Base-by-base conservation (phyloP, 2,888 invertebrate species). In the Heliconius ethilla region DNA sequence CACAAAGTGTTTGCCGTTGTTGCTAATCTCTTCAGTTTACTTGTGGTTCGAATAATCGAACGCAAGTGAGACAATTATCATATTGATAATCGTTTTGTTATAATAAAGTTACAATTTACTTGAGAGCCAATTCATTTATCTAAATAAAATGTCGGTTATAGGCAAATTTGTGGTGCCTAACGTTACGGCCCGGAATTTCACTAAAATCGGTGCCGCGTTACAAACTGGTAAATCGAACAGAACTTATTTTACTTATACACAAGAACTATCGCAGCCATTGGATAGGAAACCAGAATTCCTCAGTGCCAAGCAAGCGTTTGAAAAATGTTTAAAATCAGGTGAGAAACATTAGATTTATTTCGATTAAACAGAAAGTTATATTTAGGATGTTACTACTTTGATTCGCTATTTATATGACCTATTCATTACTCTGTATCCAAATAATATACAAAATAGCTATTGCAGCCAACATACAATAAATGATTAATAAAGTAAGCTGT, bases 261-360 rank as follows among this genome's bases (percentile, higher is more conserved):
- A 96, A 82, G 98, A 98, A 89, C 96, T 98, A 67, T 96, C 97
- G 63, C 97, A 98, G 92, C 97, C 98, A 22, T 91, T 97, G 83
- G 95, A 96, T 51, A 95, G 96, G 82, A 96, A 96, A 81, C 98
- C 98, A 0, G 96, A 96, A 89, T 96, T 95, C 93, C 94, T 96
- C 27, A 94, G 96, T 10, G 96, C 97, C 0, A 96, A 97, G 78
- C 96, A 98, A 86, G 98, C 97, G 3, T 97, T 98, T 75, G 95
- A 96, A 86, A 95, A 95, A 87, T 90, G 93, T 81, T 95, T 98
- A 76, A 96, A 97, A 91, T 98, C 98, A 82, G 97, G 98, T 98
- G 95, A 94, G 93, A 88, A 81, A 77, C 75, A 75, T 79, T 69
- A 40, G 76, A 70, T 69, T 45, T 73, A 77, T 29, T 63, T 75